A percentile compares a stretch with the other conserved stretches of the same genome.
These are phyloP conservation scores for Stomorhina lunata DNA, from an alignment of 2,888 invertebrate species.

Conservation along the genomic window DNA sequence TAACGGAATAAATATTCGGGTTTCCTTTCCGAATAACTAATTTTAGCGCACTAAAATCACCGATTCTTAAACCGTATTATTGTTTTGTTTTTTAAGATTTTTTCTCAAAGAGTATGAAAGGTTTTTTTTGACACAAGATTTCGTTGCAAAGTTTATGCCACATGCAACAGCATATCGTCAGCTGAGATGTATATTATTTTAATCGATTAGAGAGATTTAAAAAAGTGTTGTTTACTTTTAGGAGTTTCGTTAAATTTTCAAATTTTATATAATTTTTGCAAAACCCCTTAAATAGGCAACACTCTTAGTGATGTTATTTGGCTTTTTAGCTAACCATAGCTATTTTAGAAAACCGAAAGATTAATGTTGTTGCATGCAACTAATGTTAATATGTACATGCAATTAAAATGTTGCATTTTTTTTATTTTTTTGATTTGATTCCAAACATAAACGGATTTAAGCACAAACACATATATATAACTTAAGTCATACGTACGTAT, in stretches of 20 bases:
- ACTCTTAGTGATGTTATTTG: no score
- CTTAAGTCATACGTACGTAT: not conserved
- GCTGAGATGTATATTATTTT: no score
- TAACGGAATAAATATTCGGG: not conserved
- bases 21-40: not conserved
- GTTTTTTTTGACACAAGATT: not conserved
- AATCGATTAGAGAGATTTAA: no score
- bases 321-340: no score
- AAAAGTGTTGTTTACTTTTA: no score
- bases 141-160: constrained; percentile 2
- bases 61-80: not conserved
- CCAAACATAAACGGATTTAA: not conserved
- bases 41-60: no score
- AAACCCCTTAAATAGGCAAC: no score
- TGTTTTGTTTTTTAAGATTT: not conserved
- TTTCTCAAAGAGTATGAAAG: not conserved
- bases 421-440: not conserved
- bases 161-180: no score
- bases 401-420: constrained; percentile 31
- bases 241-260: no score
- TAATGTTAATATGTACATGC: not conserved
- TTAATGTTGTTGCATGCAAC: not conserved
- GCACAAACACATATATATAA: not conserved
- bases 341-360: constrained; percentile 1
- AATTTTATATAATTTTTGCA: no score